Conservation (phyloP, 2,888 invertebrate species). For the Synanthedon tipuliformis region DNA sequence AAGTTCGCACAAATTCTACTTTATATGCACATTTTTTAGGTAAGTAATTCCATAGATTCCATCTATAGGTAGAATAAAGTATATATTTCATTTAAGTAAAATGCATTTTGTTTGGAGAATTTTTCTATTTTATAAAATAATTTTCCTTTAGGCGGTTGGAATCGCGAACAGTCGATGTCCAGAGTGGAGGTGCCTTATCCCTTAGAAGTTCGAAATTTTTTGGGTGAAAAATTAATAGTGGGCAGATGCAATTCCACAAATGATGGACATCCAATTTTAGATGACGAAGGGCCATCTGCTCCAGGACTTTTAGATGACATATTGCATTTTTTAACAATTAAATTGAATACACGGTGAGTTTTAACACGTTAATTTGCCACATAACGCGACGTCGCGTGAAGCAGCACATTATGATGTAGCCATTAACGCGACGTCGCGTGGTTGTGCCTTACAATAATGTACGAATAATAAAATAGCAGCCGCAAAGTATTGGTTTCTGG, state of each 20-base stretch:
- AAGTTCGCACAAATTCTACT: conserved; percentile 51
- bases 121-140: background rate
- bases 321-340: conserved; percentile 43
- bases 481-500: too few species aligned
- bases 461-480: too few species aligned
- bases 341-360: conserved; percentile 56
- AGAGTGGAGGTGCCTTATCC: conserved; percentile 38
- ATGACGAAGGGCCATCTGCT: conserved; percentile 55
- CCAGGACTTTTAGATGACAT: conserved; percentile 62
- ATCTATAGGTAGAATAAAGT: too few species aligned
- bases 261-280: conserved; percentile 34
- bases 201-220: conserved; percentile 47
- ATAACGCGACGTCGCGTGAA: too few species aligned
- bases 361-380: too few species aligned
- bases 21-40: conserved; percentile 46
- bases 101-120: too few species aligned
- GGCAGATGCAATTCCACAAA: conserved; percentile 59
- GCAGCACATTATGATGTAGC: too few species aligned
- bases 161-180: conserved; percentile 35
- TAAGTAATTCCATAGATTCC: conserved; percentile 13
- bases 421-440: too few species aligned
- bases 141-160: conserved; percentile 39
- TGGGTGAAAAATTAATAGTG: conserved; percentile 48
- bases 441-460: too few species aligned
- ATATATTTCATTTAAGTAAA: background rate